Evolutionary conservation across 2,888 invertebrate genomes (phyloP), one percentile per base, ranked within the genome.

Genomic region (Mylabris sibirica): DNA sequence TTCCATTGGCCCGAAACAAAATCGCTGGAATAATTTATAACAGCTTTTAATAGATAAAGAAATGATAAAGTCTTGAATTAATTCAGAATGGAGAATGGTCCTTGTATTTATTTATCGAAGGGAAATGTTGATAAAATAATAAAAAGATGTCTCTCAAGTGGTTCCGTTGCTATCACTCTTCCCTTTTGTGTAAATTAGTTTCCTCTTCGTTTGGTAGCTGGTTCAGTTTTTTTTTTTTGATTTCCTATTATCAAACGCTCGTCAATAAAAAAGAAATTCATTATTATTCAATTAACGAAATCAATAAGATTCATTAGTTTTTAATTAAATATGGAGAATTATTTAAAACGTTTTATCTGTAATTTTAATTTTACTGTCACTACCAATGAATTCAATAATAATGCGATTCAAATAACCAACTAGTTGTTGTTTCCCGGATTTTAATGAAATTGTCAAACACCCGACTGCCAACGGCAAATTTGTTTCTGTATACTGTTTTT

Each of bases 41-140:
- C 17, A 6, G n/a, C 44, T 44, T 44, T n/a, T 44, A 44, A 44
- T 17, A 44, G 44, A 44, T 44, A 44, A 44, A n/a, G 44, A 44
- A 44, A n/a, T 44, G 44, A 44, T 44, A 44, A 17, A 44, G n/a
- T 2, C 44, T 3, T 44, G 44, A n/a, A 44, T 44, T 44, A 17
- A 44, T 44, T 17, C 5, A 2, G 1, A 8, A 44, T 44, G 44
- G n/a, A 1, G 8, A 1, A 17, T 44, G 44, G 12, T 38, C 14
- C 1, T 14, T 3, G 14, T 12, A 1, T 12, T 12, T 1, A 11
- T 38, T 38, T 44, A 44, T 44, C n/a, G 8, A 14, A 11, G 8
- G 4, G 1, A 5, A n/a, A 3, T 17, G 44, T 44, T 44, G 17
- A 41, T 14, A n/a, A 14, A 41, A 41, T n/a, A 41, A 41, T 41